A percentile compares a stretch with the other conserved stretches of the same genome.
Conservation (phyloP, 2,888 invertebrate species). For the Itoplectis maculator region DNA sequence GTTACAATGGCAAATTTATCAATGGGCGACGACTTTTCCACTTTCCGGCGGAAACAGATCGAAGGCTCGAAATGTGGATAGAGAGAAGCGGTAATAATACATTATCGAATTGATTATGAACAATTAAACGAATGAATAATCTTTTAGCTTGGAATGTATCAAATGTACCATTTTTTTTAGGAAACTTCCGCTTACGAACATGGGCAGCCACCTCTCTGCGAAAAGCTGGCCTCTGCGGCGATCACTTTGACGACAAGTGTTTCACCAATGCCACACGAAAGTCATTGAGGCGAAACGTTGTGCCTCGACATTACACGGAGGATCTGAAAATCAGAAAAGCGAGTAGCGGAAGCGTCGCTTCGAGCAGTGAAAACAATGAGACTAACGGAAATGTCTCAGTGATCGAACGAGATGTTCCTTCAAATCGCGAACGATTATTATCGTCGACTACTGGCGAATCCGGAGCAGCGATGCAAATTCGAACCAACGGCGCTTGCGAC, state of each 20-base stretch:
- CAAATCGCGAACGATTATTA: conserved; percentile 7
- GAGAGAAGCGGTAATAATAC: conserved; percentile 58
- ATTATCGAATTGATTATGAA: background rate
- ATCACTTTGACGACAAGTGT: conserved; percentile 59
- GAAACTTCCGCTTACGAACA: conserved; percentile 61
- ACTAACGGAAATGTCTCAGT: background rate
- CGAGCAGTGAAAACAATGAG: conserved; percentile 23
- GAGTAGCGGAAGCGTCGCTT: background rate
- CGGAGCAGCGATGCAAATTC: background rate
- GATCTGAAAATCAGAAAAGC: conserved; percentile 43
- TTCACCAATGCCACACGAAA: conserved; percentile 55
- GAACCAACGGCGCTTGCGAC: background rate
- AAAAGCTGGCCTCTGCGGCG: conserved; percentile 61
- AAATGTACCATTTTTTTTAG: conserved; percentile 5
- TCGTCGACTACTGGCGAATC: background rate
- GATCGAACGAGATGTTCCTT: conserved; percentile 10
- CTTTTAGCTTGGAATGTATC: background rate
- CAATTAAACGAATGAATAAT: no score
- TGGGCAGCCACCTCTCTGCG: conserved; percentile 64
- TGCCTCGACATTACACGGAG: conserved; percentile 63
- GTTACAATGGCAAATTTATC: conserved; percentile 62
- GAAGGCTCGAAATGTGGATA: conserved; percentile 63
- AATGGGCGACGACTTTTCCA: conserved; percentile 58
- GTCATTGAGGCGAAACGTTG: conserved; percentile 58
- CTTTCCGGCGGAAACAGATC: conserved; percentile 58